phyloP scores from a whole-genome alignment of 2,113 vertebrate species.

The Scytalopus superciliaris region DNA sequence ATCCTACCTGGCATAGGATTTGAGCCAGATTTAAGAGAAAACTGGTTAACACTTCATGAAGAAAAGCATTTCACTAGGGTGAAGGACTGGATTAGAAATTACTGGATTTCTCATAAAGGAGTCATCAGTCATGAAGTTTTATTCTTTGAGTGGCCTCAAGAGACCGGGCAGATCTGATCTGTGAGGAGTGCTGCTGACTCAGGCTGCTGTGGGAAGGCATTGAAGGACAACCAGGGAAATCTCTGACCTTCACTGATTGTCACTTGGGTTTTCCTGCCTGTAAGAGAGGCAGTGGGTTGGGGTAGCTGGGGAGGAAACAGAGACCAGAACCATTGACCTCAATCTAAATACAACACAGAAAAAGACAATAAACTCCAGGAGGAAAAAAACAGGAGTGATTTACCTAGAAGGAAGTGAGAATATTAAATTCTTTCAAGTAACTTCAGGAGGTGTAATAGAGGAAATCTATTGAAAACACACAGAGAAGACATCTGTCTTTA shows the following conservation, averaged over 20 bases:
- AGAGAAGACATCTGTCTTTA: slow-evolving; percentile 4
- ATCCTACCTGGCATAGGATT: background rate
- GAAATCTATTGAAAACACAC: slow-evolving; percentile 9
- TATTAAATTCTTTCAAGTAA: slow-evolving; percentile 59
- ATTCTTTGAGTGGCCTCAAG: background rate
- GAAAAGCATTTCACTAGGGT: background rate
- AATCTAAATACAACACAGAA: slow-evolving; percentile 36
- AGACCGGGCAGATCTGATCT: background rate
- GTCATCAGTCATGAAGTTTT: background rate
- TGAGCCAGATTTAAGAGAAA: background rate
- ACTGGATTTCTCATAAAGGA: background rate
- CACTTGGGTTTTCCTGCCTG: slow-evolving; percentile 47
- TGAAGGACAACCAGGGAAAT: background rate
- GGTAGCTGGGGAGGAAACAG: slow-evolving; percentile 34
- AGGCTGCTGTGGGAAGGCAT: background rate
- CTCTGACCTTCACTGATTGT: slow-evolving; percentile 30
- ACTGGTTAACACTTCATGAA: background rate
- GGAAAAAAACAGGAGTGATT: slow-evolving; percentile 16
- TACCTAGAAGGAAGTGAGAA: slow-evolving; percentile 48
- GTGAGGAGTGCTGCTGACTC: background rate
- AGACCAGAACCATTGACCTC: slow-evolving; percentile 38
- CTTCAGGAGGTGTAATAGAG: slow-evolving; percentile 38
- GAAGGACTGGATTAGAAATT: background rate
- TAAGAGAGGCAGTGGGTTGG: background rate
- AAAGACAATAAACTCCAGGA: slow-evolving; percentile 46